Evolutionary conservation across 2,113 vertebrate genomes (phyloP), one percentile per base, ranked within the genome.

Genomic region (Carassius auratus): DNA sequence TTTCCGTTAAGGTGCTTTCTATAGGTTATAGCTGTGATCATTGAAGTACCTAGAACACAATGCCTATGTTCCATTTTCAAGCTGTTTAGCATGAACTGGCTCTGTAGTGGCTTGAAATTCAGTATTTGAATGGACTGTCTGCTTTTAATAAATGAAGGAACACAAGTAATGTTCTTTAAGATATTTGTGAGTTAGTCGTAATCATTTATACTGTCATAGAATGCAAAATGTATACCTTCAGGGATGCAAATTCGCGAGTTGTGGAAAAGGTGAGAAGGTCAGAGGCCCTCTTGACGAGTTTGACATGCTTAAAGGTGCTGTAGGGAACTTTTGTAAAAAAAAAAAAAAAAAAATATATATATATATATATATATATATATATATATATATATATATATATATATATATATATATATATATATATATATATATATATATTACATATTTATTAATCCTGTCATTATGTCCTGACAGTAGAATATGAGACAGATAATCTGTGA

Each of bases 101-200:
- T 90, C 85, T 82, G 85, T 90, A 36, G 80, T 92, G 87, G 90
- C 87, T 92, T 90, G 86, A 87, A 87, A 89, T 88, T 83, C 6
- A 68, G 75, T 77, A 89, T 92, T 88, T 92, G 87, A 90, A 89
- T 89, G 88, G 88, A 89, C 84, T 84, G 86, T 66, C 91, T 90
- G 93, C 93, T 94, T 94, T 95, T 92, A 93, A 84, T 84, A 80
- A 87, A 86, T 38, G 42, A 80, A 76, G n/a, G 26, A 88, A 76
- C 69, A 80, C 12, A 33, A 69, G 57, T 26, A 10, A 82, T 45
- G 33, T 86, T 71, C 62, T 64, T 30, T 55, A 36, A 64, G 50
- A 64, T 68, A 55, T 83, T 17, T 71, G 45, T 38, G n/a, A n/a
- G 50, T 77, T 57, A 55, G 36, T 61, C 21, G 15, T 73, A 19